Base-by-base conservation (phyloP, 2,113 vertebrate species). In the Pionites leucogaster region DNA sequence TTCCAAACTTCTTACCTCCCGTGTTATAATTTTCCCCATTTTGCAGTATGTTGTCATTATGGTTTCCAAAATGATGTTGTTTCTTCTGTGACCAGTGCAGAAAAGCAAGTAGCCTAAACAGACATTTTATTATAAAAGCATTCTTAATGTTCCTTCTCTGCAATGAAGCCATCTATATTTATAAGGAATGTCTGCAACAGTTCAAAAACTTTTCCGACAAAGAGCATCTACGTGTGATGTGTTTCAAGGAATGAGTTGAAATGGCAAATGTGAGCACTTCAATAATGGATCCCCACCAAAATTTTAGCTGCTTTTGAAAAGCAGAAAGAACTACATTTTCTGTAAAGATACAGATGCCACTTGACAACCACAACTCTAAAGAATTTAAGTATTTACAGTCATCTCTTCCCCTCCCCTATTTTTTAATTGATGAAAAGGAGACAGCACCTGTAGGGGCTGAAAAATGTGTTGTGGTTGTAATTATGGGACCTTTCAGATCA, bases 191-290 rank as follows among this genome's bases (percentile, higher is more conserved):
- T 64, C 53, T 77, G 39, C 33, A 82, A 3, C 3, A 1, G 8
- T 67, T 75, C 81, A 60, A 63, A 93, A 90, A 77, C 29, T n/a
- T 78, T 81, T 49, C 52, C 65, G 49, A 76, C 35, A 37, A 79
- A 35, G 14, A 79, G 3, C n/a, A 64, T 18, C 37, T 83, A 52
- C 1, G 5, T 29, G 18, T 0, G 0, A 29, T 18, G 15, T 6
- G 9, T 83, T 83, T 88, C 41, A 74, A 80, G 59, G 17, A 90
- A 74, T 9, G n/a, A 37, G 46, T 5, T 10, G 2, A 82, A 93
- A 72, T 11, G 33, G 71, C 31, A 83, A 69, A 78, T 11, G 25
- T 35, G 16, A 93, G 23, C 28, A 63, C 47, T 46, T 74, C 29
- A 75, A 2, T 23, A 59, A 23, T 35, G 23, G n/a, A 49, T 60